These are phyloP conservation scores for Griposia aprilina DNA, from an alignment of 2,888 invertebrate species.

Conservation along the genomic window DNA sequence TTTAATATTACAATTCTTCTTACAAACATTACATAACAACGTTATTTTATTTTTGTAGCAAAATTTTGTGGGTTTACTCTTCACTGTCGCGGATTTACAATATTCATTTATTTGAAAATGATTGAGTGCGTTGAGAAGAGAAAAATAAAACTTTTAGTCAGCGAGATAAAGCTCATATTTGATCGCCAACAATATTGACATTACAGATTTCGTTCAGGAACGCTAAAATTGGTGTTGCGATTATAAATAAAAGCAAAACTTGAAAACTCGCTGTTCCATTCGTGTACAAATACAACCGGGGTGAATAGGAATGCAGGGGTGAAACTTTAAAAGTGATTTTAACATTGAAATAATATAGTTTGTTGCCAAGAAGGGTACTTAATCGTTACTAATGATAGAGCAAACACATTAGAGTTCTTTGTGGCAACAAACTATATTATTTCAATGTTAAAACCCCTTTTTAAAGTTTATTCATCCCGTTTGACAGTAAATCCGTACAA, in stretches of 20 bases:
- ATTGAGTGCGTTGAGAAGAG: background rate
- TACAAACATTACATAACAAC: conserved; percentile 19
- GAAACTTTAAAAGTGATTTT: too few relatives aligned
- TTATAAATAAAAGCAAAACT: background rate
- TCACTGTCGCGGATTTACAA: background rate
- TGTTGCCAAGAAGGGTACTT: too few relatives aligned
- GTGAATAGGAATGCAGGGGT: too few relatives aligned
- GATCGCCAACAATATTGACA: conserved; percentile 5
- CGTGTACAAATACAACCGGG: too few relatives aligned
- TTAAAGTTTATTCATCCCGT: too few relatives aligned
- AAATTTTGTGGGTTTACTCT: conserved; percentile 8
- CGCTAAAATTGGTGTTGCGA: background rate
- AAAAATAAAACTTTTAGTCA: rapidly evolving
- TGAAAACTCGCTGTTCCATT: background rate
- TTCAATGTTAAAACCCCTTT: too few relatives aligned
- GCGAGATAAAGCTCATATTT: rapidly evolving
- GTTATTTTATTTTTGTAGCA: conserved; percentile 34
- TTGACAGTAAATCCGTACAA: too few relatives aligned
- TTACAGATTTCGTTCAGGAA: conserved; percentile 20
- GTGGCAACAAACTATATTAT: too few relatives aligned
- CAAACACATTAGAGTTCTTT: too few relatives aligned
- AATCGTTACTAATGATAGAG: too few relatives aligned
- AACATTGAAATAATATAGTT: too few relatives aligned
- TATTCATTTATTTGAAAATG: background rate
- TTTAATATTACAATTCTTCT: background rate